Percentiles rank a stretch among this genome's conserved stretches.
These are phyloP conservation scores for Diaperis boleti DNA, from an alignment of 2,888 invertebrate genomes.

Conservation along the genomic window DNA sequence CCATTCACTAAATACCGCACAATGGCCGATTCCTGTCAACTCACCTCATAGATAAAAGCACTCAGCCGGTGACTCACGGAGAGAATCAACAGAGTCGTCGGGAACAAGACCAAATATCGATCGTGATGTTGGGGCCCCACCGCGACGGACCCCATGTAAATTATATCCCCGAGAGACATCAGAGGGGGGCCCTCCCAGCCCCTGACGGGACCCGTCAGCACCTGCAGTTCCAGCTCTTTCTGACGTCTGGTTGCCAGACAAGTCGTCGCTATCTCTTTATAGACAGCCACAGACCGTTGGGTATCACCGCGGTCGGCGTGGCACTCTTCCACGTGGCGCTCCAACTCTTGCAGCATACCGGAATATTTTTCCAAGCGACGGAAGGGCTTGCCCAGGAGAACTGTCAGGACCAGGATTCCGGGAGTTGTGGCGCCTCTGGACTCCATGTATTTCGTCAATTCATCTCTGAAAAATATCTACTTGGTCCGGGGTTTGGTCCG, in stretches of 20 bases:
- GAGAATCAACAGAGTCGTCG: conserved; percentile 87
- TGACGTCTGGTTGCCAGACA: conserved; percentile 91
- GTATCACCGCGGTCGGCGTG: conserved; percentile 97
- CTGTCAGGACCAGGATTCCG: conserved; percentile 90
- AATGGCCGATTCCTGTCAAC: too few relatives aligned
- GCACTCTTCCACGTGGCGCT: conserved; percentile 94
- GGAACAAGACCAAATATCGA: conserved; percentile 92
- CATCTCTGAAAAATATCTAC: conserved; percentile 70
- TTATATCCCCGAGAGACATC: conserved; percentile 83
- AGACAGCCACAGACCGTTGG: conserved; percentile 93
- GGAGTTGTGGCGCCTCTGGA: conserved; percentile 86
- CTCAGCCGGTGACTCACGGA: conserved; percentile 93
- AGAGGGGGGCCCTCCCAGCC: conserved; percentile 94
- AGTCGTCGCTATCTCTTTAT: conserved; percentile 92
- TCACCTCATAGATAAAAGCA: conserved; percentile 94
- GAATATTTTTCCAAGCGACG: conserved; percentile 95
- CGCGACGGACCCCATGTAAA: conserved; percentile 93
- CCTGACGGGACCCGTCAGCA: conserved; percentile 92
- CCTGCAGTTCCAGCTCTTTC: conserved; percentile 96
- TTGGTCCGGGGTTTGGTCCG: neutral
- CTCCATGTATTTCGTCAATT: conserved; percentile 89
- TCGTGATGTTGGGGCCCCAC: conserved; percentile 88
- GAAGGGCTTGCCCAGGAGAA: conserved; percentile 95
- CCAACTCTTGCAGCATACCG: conserved; percentile 93
- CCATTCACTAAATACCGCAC: too few relatives aligned